Evolutionary conservation across 2,888 invertebrate genomes (phyloP), one percentile per base, ranked within the genome.

Genomic region (Tromatobia lineatoria): DNA sequence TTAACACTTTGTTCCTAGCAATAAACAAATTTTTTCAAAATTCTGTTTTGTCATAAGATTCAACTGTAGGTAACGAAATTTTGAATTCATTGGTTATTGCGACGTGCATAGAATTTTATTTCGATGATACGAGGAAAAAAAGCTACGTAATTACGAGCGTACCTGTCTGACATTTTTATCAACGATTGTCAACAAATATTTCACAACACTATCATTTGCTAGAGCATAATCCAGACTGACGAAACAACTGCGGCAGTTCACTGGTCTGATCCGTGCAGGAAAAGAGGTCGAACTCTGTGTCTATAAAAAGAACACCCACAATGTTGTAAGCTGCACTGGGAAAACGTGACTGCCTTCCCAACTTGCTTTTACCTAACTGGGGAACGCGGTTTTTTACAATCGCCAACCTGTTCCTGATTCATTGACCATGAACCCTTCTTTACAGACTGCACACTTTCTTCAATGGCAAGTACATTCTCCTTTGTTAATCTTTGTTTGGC

Each of bases 251-350:
- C 38, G 52, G 10, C 50, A 54, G 73, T 61, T 20, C 50, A 64
- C 23, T 87, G 75, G 70, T 76, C 86, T 67, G 78, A 79, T 78
- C 71, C 59, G 82, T 66, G 82, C 82, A 73, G 57, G 83, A 86
- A 93, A 93, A 87, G 91, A 93, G 93, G 92, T 93, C 92, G 90
- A 88, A 90, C 90, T 85, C 87, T 82, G 38, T 23, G 86, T 92
- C 93, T 93, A 93, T 91, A 92, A 93, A 93, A 93, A 93, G 93
- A 92, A 92, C 90, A 90, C 90, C 89, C 90, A 90, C 90, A 87
- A 89, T 85, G 87, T 85, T 85, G 86, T 83, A 85, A 86, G 87
- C 76, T 76, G 75, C 75, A 78, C 77, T 80, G 81, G 84, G 83
- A 88, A 88, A 88, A 87, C 80, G 71, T 81, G 85, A 71, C 61